phyloP scores from a whole-genome alignment of 2,888 invertebrate genomes.

The Eustalomyia histrio region DNA sequence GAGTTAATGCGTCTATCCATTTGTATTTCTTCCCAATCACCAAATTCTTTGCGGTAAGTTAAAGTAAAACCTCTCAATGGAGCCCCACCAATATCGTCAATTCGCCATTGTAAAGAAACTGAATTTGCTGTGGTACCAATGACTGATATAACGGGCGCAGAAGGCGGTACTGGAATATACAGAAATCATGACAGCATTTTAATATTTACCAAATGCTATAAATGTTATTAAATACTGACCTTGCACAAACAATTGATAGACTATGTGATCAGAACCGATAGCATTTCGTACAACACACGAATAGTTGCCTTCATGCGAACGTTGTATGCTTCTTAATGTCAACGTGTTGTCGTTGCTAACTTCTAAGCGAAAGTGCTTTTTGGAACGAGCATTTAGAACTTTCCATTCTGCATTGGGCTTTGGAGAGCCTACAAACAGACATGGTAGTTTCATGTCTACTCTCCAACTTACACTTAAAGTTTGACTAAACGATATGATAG shows the following conservation, averaged over 20 bases:
- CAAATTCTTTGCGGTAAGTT: slow-evolving; percentile 80
- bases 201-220: background rate
- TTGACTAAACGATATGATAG: slow-evolving; percentile 82
- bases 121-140: slow-evolving; percentile 81
- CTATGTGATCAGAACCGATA: slow-evolving; percentile 81
- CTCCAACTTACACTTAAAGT: slow-evolving; percentile 81
- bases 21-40: slow-evolving; percentile 81
- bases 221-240: slow-evolving; percentile 74
- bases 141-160: slow-evolving; percentile 80
- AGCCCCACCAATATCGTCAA: slow-evolving; percentile 81
- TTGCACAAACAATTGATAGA: slow-evolving; percentile 81
- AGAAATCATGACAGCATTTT: background rate
- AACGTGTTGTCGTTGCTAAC: slow-evolving; percentile 80
- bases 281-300: slow-evolving; percentile 81
- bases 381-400: slow-evolving; percentile 78
- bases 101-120: slow-evolving; percentile 81
- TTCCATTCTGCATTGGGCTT: slow-evolving; percentile 81
- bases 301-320: slow-evolving; percentile 81
- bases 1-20: slow-evolving; percentile 81
- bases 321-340: slow-evolving; percentile 80
- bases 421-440: slow-evolving; percentile 81
- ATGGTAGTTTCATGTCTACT: slow-evolving; percentile 81
- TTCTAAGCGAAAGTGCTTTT: slow-evolving; percentile 77
- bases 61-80: slow-evolving; percentile 81
- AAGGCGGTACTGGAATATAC: slow-evolving; percentile 81